Base-by-base conservation (phyloP, 2,113 vertebrate genomes). In the Monopterus albus region DNA sequence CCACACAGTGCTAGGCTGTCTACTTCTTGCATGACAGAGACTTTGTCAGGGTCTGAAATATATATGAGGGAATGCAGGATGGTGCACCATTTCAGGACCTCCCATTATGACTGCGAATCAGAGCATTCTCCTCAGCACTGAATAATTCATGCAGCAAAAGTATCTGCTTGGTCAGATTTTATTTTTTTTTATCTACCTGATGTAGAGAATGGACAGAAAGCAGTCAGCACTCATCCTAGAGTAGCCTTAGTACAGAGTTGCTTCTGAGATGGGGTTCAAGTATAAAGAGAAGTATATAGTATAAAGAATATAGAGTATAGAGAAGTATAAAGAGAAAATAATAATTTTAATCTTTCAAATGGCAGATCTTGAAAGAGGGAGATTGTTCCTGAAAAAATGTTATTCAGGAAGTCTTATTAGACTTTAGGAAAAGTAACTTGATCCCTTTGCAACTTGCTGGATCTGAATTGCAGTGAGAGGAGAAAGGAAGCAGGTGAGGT, bases 81-180 rank as follows among this genome's bases (percentile, higher is more conserved):
- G 21, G 73, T 29, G 62, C 43, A 42, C 78, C 78, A 76, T 87
- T 87, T 89, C 77, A 88, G 87, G 85, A 87, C 82, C 88, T 84
- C 87, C 87, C 79, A 85, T 89, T 87, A 88, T 86, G 83, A 86
- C 77, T 78, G 55, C 4, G 75, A 87, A 86, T 89, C 83, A 83
- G 73, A 83, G 82, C 53, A 66, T 87, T 88, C 83, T 88, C 80
- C 53, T 63, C 50, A 18, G 36, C 3, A 5, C 70, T 91, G 82
- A 91, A 91, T 91, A 83, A 91, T 91, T 88, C 82, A 91, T 82
- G 74, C 51, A 5, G 15, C 55, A 65, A 79, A 83, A 85, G 81
- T 89, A 88, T 89, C 76, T 88, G 90, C 89, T 90, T 75, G 87
- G 87, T 90, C 83, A 82, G 79, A 82, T 69, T 82, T 61, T 75